Evolutionary conservation across 2,888 invertebrate genomes (phyloP).

Genomic region (Nasonovia ribisnigri): DNA sequence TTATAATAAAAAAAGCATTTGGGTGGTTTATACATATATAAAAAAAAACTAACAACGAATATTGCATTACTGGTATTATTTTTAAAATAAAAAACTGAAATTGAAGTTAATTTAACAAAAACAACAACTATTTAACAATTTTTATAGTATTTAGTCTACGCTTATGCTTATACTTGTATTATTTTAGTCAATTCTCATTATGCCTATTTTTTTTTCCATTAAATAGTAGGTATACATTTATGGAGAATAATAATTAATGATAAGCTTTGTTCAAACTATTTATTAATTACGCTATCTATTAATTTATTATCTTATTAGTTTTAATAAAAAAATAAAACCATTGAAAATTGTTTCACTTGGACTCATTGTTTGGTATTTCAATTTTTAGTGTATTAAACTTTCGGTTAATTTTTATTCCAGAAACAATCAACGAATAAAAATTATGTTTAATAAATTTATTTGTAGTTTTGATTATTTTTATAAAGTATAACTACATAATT

Average conservation of each 20-base stretch:
- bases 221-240: background rate
- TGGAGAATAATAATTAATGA: background rate
- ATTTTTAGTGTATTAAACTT: background rate
- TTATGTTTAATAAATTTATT: background rate
- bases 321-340: background rate
- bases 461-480: background rate
- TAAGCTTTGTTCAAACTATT: background rate
- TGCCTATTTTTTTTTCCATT: background rate
- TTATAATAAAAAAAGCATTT: too few species aligned
- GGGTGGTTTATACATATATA: too few species aligned
- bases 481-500: background rate
- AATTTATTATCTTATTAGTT: background rate
- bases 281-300: background rate
- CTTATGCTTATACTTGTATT: background rate
- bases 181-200: background rate
- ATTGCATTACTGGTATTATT: background rate
- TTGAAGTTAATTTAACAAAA: background rate
- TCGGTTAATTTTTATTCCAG: background rate
- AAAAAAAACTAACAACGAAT: too few species aligned
- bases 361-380: background rate
- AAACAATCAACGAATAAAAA: background rate
- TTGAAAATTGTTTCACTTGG: background rate
- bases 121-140: background rate
- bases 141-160: background rate
- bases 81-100: background rate